Conservation (phyloP, 1,140 invertebrate genomes). For the Ridgeia piscesae region DNA sequence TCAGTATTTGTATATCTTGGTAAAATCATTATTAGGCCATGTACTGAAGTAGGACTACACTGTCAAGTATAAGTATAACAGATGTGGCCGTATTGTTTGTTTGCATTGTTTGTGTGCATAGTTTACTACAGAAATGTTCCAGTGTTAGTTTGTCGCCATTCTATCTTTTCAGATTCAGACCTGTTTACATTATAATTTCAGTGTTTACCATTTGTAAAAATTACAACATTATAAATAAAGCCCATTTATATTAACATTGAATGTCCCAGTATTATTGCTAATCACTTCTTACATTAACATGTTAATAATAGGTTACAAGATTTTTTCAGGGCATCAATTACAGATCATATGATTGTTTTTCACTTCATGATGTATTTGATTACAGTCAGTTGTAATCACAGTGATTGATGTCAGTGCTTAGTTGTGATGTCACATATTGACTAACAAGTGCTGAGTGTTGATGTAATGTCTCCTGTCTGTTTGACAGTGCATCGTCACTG, state of each 20-base stretch:
- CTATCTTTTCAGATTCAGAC: neutral
- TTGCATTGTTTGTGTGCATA: neutral
- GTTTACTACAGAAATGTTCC: neutral
- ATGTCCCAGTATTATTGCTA: too few species aligned
- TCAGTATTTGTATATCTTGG: neutral
- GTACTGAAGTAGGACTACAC: neutral
- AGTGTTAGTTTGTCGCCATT: neutral
- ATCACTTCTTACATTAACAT: neutral
- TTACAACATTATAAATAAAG: too few species aligned
- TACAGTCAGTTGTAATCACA: too few species aligned
- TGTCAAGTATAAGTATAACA: neutral
- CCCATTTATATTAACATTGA: too few species aligned
- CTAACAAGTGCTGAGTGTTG: neutral
- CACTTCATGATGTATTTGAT: neutral
- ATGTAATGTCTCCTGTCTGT: neutral
- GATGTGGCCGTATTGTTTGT: neutral
- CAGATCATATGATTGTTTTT: neutral
- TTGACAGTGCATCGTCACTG: neutral
- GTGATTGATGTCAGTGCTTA: neutral
- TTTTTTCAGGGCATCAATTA: too few species aligned
- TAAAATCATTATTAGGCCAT: neutral
- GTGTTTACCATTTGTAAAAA: too few species aligned
- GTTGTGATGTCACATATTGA: neutral
- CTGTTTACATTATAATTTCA: too few species aligned
- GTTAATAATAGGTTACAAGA: too few species aligned